These are phyloP conservation scores for Labroides dimidiatus DNA, from an alignment of 2,797 vertebrate species.

Conservation along the genomic window DNA sequence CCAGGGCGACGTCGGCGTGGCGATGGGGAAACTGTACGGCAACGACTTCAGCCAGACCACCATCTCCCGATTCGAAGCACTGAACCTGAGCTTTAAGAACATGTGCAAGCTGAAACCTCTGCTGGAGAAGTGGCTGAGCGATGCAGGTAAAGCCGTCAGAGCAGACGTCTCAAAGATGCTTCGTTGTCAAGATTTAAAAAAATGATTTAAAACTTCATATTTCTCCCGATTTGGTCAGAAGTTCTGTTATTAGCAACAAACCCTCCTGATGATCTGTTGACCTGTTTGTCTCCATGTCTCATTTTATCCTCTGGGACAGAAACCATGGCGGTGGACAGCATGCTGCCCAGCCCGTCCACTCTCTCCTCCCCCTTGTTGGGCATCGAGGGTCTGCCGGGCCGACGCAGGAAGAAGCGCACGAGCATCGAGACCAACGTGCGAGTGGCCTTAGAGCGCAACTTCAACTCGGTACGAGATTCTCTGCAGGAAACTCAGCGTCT, in stretches of 20 bases:
- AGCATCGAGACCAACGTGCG: conserved; percentile 95
- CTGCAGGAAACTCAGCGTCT: too few species aligned
- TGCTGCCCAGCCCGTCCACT: conserved; percentile 90
- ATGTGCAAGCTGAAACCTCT: conserved; percentile 96
- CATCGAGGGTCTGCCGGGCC: conserved; percentile 89
- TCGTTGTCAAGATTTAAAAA: too few species aligned
- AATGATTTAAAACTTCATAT: too few species aligned
- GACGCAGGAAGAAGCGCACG: conserved; percentile 93
- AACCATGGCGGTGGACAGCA: conserved; percentile 92
- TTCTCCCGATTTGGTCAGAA: too few species aligned
- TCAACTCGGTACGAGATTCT: conserved; percentile 83
- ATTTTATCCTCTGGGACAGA: conserved; percentile 69
- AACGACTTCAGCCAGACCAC: conserved; percentile 96
- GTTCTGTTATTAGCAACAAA: too few species aligned
- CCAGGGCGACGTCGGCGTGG: conserved; percentile 92
- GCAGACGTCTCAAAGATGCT: too few species aligned
- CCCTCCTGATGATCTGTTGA: not conserved
- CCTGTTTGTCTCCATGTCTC: conserved; percentile 4
- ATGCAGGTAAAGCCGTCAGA: conserved; percentile 91
- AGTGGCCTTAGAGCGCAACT: conserved; percentile 90
- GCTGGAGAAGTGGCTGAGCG: conserved; percentile 93
- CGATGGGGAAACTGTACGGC: conserved; percentile 94
- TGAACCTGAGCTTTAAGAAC: conserved; percentile 96
- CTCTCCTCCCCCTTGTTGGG: conserved; percentile 87
- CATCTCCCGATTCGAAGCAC: conserved; percentile 93